A percentile compares a stretch with the other conserved stretches of the same genome.
These are phyloP conservation scores for Scaeva pyrastri DNA, from an alignment of 2,888 invertebrate genomes.

Conservation along the genomic window DNA sequence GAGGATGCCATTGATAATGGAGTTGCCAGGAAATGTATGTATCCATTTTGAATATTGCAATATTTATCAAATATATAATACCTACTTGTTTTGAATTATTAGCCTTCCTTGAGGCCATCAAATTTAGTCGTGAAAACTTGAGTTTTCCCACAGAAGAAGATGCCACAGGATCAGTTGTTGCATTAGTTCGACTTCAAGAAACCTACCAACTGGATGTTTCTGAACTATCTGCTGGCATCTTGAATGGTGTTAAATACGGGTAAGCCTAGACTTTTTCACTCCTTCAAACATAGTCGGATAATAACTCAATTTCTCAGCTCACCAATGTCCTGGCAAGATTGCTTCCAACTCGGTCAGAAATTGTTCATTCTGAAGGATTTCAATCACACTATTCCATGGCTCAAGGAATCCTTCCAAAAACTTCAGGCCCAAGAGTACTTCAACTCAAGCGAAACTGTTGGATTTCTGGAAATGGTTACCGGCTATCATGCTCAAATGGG, in stretches of 20 bases:
- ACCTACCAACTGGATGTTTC: slow-evolving; percentile 95
- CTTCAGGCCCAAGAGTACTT: slow-evolving; percentile 85
- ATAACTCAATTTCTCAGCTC: slow-evolving; percentile 83
- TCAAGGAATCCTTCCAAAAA: slow-evolving; percentile 93
- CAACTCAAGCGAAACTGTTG: slow-evolving; percentile 77
- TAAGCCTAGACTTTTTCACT: slow-evolving; percentile 77
- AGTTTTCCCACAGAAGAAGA: slow-evolving; percentile 97
- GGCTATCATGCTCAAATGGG: slow-evolving; percentile 80
- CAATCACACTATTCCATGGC: slow-evolving; percentile 96
- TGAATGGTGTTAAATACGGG: slow-evolving; percentile 94
- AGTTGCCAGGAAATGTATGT: slow-evolving; percentile 85
- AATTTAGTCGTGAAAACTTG: slow-evolving; percentile 88
- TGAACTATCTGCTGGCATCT: slow-evolving; percentile 92
- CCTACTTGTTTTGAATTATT: slow-evolving; percentile 76
- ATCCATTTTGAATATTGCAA: neutral
- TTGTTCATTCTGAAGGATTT: slow-evolving; percentile 96
- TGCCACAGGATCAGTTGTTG: slow-evolving; percentile 96
- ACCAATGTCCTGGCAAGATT: slow-evolving; percentile 93
- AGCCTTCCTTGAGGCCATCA: slow-evolving; percentile 91
- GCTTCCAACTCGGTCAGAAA: slow-evolving; percentile 96
- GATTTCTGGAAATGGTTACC: slow-evolving; percentile 80
- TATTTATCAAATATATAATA: neutral
- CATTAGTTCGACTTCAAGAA: slow-evolving; percentile 96
- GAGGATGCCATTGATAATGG: slow-evolving; percentile 89
- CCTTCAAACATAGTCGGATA: neutral